phyloP scores from a whole-genome alignment of 2,888 invertebrate genomes.

The Keiferia lycopersicella region DNA sequence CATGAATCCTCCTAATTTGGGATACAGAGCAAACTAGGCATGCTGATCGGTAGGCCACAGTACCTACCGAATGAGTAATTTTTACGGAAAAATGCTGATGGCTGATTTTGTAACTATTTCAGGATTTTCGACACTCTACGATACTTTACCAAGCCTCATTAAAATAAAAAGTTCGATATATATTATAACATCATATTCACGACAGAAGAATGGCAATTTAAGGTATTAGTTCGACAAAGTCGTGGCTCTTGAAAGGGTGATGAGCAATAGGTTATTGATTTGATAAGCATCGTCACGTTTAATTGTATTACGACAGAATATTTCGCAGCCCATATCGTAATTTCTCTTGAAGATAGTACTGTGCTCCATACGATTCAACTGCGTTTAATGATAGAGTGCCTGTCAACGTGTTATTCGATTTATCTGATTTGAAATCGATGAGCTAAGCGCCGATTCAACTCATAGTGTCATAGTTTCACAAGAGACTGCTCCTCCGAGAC shows the following conservation, averaged over 20 bases:
- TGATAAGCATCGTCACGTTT: not conserved
- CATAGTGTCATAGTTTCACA: constrained; percentile 41
- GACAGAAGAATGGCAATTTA: not conserved
- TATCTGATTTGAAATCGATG: constrained; percentile 27
- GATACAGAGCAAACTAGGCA: too few species aligned
- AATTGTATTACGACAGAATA: not conserved
- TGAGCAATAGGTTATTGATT: constrained; percentile 8
- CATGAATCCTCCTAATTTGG: too few species aligned
- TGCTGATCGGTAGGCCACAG: too few species aligned
- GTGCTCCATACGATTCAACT: not conserved
- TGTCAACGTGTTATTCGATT: constrained; percentile 25
- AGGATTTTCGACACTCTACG: too few species aligned
- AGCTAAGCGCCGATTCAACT: constrained; percentile 40
- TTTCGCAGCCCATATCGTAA: constrained; percentile 9
- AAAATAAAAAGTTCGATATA: too few species aligned
- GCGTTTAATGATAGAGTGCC: constrained; percentile 24
- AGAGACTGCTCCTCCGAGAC: constrained; percentile 41
- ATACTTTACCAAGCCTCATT: too few species aligned
- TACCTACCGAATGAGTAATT: too few species aligned
- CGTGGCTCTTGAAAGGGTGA: constrained; percentile 3
- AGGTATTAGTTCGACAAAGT: not conserved
- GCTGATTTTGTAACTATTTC: too few species aligned
- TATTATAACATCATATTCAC: too few species aligned
- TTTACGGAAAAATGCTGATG: too few species aligned
- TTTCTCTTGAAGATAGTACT: constrained; percentile 11